Conservation (phyloP, 2,797 vertebrate species). For the Sandelia bainsii region DNA sequence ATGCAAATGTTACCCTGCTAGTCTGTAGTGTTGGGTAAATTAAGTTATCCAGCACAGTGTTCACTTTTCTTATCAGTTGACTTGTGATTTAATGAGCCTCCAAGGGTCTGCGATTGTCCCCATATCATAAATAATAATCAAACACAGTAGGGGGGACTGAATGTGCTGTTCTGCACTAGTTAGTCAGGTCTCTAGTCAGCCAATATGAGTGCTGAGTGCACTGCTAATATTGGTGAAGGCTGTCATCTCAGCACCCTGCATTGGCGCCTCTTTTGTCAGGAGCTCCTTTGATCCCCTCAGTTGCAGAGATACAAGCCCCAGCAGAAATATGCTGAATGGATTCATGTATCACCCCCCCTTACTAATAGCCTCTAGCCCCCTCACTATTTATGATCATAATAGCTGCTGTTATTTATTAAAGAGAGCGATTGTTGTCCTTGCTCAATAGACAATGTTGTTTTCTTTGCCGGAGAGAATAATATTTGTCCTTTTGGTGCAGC, state of each 20-base stretch:
- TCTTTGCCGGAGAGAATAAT: constrained; percentile 68
- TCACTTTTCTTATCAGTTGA: constrained; percentile 65
- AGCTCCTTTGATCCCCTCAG: constrained; percentile 74
- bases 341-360: constrained; percentile 71
- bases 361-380: constrained; percentile 67
- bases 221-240: constrained; percentile 65
- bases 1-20: constrained; percentile 49
- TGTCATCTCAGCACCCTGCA: constrained; percentile 78
- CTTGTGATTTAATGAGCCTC: constrained; percentile 74
- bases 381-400: constrained; percentile 77
- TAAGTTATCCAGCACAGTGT: constrained; percentile 54
- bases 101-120: constrained; percentile 50
- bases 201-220: constrained; percentile 74
- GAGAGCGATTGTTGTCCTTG: constrained; percentile 72
- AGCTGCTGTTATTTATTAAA: constrained; percentile 77
- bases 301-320: constrained; percentile 73
- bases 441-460: constrained; percentile 73
- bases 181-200: constrained; percentile 72
- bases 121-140: constrained; percentile 77
- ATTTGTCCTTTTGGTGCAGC: constrained; percentile 66
- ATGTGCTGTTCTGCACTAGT: constrained; percentile 69
- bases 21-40: constrained; percentile 43
- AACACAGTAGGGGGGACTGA: constrained; percentile 54
- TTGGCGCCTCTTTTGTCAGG: constrained; percentile 77
- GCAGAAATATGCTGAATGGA: constrained; percentile 79